These are phyloP conservation scores for Diadema setosum DNA, from an alignment of 35 echinoderm and acorn worm species.

Conservation along the genomic window DNA sequence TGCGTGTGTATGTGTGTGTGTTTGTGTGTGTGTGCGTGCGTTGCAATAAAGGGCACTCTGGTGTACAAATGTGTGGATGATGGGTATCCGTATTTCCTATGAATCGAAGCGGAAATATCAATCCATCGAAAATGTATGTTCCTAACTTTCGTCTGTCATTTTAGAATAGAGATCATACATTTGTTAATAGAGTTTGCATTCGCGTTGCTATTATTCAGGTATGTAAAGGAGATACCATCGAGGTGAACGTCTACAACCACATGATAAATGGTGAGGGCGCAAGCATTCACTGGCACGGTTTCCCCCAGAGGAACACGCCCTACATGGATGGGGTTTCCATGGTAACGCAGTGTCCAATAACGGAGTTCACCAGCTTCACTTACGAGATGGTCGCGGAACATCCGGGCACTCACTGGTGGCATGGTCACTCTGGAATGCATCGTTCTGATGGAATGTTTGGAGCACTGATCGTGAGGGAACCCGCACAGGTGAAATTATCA, in stretches of 20 bases:
- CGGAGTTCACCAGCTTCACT: conserved; percentile 9
- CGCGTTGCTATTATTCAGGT: no score
- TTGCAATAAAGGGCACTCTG: no score
- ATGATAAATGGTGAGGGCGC: conserved; percentile 41
- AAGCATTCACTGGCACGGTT: conserved; percentile 68
- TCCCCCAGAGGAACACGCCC: not conserved
- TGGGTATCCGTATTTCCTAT: not conserved
- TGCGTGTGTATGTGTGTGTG: no score
- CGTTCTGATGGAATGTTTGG: conserved; percentile 82
- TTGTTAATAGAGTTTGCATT: not conserved
- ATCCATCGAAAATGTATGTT: not conserved
- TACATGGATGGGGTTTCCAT: conserved; percentile 70
- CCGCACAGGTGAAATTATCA: conserved; percentile 6
- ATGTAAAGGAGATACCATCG: conserved; percentile 51
- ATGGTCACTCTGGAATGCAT: conserved; percentile 64
- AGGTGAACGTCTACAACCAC: conserved; percentile 37
- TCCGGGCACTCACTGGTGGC: conserved; percentile 33
- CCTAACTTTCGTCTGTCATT: not conserved
- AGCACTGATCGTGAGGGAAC: conserved; percentile 65
- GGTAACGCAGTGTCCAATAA: conserved; percentile 75
- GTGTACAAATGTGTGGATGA: no score
- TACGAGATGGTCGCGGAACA: conserved; percentile 29
- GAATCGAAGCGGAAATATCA: not conserved
- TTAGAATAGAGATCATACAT: not conserved
- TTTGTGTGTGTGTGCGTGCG: no score